phyloP scores from a whole-genome alignment of 1,140 invertebrate genomes.

The Hylaeus anthracinus region DNA sequence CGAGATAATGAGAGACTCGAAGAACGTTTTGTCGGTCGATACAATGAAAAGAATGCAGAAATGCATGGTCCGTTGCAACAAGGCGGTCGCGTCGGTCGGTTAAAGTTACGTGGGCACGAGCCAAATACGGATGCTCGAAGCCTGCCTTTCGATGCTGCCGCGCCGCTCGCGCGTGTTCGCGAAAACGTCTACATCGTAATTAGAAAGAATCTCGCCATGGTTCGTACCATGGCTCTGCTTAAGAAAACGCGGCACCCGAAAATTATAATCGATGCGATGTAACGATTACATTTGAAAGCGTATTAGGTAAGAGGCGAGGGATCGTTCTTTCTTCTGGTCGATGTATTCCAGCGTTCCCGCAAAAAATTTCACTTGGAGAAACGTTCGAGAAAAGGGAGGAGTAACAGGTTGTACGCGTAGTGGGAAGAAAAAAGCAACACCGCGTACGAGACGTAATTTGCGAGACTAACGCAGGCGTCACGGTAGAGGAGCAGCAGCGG shows the following conservation, averaged over 20 bases:
- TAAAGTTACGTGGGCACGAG: constrained; percentile 42
- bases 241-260: too few relatives aligned
- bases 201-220: too few relatives aligned
- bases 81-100: neutral
- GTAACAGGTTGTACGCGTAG: neutral
- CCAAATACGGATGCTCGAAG: constrained; percentile 50
- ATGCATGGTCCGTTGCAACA: neutral
- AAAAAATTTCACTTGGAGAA: neutral
- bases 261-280: too few relatives aligned
- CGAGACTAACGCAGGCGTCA: constrained; percentile 1
- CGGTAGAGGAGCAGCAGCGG: neutral
- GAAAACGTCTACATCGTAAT: neutral
- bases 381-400: neutral
- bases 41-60: constrained; percentile 30
- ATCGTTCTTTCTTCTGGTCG: too few relatives aligned
- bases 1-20: constrained; percentile 33
- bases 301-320: too few relatives aligned
- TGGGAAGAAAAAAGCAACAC: neutral
- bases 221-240: too few relatives aligned
- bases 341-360: too few relatives aligned
- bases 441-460: constrained; percentile 7
- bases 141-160: neutral
- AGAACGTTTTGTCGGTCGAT: constrained; percentile 26
- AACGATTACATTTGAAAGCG: too few relatives aligned
- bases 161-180: neutral